These are phyloP conservation scores for Lagodon rhomboides DNA, from an alignment of 2,797 vertebrate species.

Conservation along the genomic window DNA sequence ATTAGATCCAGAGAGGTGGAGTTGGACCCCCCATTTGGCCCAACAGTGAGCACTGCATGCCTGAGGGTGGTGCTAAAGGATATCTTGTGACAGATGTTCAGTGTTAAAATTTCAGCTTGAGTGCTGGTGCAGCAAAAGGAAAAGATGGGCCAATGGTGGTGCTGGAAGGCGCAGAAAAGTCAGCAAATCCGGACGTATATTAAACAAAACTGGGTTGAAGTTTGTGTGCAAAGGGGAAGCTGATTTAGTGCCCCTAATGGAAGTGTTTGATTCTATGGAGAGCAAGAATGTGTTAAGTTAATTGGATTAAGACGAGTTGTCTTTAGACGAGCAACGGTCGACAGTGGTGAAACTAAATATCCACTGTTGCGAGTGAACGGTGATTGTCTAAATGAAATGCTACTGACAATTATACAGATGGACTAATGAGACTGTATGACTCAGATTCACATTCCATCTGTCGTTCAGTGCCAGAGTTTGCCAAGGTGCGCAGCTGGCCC, in stretches of 20 bases:
- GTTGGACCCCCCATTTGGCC: no score
- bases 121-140: background rate
- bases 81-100: background rate
- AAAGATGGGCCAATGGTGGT: no score
- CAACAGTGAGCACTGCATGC: background rate
- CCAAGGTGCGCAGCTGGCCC: constrained; percentile 82
- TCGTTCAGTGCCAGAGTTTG: constrained; percentile 85
- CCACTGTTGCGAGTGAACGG: background rate
- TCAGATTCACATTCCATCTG: background rate
- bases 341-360: background rate
- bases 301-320: background rate
- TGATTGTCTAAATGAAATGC: background rate
- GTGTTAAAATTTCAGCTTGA: background rate
- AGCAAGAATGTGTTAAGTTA: background rate
- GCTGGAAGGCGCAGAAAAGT: background rate
- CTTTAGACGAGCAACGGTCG: background rate
- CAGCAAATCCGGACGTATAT: background rate
- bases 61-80: constrained; percentile 10
- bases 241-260: background rate
- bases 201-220: background rate
- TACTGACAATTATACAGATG: background rate
- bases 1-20: no score
- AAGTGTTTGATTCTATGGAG: background rate
- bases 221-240: background rate
- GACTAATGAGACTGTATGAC: background rate